Conservation (phyloP, 1,140 invertebrate species). For the Gerris buenoi region DNA sequence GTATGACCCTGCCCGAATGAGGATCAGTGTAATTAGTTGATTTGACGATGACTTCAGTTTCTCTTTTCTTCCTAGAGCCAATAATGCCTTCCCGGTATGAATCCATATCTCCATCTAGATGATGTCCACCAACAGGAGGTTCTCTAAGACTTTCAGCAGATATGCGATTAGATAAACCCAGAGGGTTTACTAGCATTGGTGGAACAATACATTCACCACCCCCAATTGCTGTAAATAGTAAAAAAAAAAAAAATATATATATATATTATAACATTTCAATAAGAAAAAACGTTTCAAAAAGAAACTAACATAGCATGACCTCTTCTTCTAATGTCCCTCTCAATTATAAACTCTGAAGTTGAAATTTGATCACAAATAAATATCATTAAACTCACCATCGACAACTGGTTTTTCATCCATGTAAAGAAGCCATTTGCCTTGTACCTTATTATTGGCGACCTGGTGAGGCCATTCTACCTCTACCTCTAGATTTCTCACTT, state of each 20-base stretch:
- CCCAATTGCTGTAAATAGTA: constrained; percentile 30
- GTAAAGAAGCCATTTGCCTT: constrained; percentile 83
- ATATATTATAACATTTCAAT: no score
- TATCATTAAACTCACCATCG: constrained; percentile 45
- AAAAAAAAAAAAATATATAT: no score
- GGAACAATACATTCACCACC: constrained; percentile 46
- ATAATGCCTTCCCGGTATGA: neutral
- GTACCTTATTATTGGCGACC: constrained; percentile 53
- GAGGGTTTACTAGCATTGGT: constrained; percentile 46
- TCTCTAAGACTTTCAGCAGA: constrained; percentile 28
- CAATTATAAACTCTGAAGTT: neutral
- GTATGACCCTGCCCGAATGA: constrained; percentile 37
- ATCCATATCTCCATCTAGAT: neutral
- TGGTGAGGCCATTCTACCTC: constrained; percentile 62
- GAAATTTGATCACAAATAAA: neutral
- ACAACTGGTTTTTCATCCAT: constrained; percentile 62
- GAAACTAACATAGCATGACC: neutral
- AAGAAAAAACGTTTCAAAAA: no score
- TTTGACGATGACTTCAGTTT: constrained; percentile 46
- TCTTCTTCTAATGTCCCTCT: neutral
- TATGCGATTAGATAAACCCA: constrained; percentile 39
- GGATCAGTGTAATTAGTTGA: constrained; percentile 3
- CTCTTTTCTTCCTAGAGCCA: constrained; percentile 34
- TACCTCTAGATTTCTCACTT: constrained; percentile 56
- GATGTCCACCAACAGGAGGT: constrained; percentile 1